Base-by-base conservation (phyloP, 2,888 invertebrate genomes). In the Tridacna crocea region DNA sequence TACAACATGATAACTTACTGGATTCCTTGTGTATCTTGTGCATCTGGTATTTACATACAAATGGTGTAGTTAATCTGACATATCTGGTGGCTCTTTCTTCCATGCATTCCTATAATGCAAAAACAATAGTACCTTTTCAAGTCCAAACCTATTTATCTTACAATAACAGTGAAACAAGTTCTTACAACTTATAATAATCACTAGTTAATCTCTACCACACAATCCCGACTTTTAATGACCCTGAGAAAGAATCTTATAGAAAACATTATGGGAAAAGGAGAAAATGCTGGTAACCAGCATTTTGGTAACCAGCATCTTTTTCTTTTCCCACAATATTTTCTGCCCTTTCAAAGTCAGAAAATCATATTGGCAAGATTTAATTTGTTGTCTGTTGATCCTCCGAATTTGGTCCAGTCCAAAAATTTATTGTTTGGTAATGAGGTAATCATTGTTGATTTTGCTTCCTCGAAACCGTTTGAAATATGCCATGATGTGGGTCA, bases 101-200 rank as follows among this genome's bases (percentile, higher is more conserved):
- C 26, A 78, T 72, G 79, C 86, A 87, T 27, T 87, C 86, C 82
- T 85, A 46, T 8, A 74, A 72, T 60, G 24, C 10, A 55, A 2
- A 55, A 55, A 10, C 19, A 19, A 6, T 2, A 55, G 11, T 6
- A 55, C 3, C 15, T 55, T 19, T 19, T 19, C 3, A 55, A 15
- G 19, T 55, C 19, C 3, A 15, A 55, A 55, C 19, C 10, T 55
- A 15, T 19, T 55, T 10, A 55, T 19, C 15, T 55, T 15, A 55
- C 17, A 15, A 3, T 10, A 55, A 19, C 55, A 6, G 55, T 10
- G 55, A 19, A 55, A 55, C 15, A 55, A 55, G 55, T 55, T 19
- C 55, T 1, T 1, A 19, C 19, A 19, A 19, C 17, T 19, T 55
- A 1, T 10, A 19, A 3, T 10, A 19, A 55, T 19, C 55, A 55